Evolutionary conservation across 2,888 invertebrate species (phyloP), one percentile per base, ranked within the genome.

Genomic region (Pyrocoelia pectoralis): DNA sequence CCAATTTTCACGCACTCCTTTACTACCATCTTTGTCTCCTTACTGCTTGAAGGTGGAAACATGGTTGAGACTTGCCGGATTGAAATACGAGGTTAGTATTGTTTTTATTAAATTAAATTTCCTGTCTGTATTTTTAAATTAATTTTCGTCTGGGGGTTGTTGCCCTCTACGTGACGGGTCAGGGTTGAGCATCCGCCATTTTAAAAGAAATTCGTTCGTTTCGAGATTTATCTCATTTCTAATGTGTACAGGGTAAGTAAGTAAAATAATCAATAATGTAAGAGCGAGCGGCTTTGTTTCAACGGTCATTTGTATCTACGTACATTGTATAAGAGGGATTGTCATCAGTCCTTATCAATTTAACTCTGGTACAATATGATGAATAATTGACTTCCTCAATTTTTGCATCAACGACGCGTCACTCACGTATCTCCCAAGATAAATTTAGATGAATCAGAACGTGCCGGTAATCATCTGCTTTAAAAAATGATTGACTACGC

Each of bases 11-110:
- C 89, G 97, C 79, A 94, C 94, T 72, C 93, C 95, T 72, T 85
- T 93, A 79, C 85, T 96, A 79, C 96, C 96, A 65, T 95, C 95
- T 67, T 86, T 94, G 75, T 96, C 95, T 72, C 94, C 95, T 62
- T 96, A 92, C 83, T 95, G 95, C 84, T 88, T 97, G 80, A 97
- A 97, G 88, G 93, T 96, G 75, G 97, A 97, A 86, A 95, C 96
- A 77, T 97, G 95, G 95, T 87, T 97, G 72, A 88, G 97, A 80
- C 88, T 97, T 76, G 90, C 92, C 78, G 94, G 92, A 80, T 87
- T 96, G 81, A 94, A 93, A 84, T 97, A 96, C 84, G 95, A 96
- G 94, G 96, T 96, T 84, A 87, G 89, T 81, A 48, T 24, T 24
- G 3, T 24, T n/a, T n/a, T n/a, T n/a, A n/a, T n/a, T n/a, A n/a